A percentile compares a stretch with the other conserved stretches of the same genome.
Conservation (phyloP, 2,113 vertebrate genomes). For the Illadopsis cleaveri region DNA sequence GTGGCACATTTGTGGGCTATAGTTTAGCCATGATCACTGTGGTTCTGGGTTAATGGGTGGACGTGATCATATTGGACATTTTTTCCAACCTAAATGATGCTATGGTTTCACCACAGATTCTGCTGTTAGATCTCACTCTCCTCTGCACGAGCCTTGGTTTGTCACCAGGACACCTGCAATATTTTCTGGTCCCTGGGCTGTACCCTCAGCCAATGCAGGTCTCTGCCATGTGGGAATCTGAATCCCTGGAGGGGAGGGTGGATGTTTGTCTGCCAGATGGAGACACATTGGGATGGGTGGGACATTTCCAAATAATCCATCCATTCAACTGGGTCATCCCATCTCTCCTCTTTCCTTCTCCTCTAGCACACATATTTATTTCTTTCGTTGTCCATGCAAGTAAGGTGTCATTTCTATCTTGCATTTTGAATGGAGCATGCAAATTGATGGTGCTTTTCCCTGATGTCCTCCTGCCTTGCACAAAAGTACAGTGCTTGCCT, state of each 20-base stretch:
- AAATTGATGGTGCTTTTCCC: neutral
- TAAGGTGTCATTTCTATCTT: neutral
- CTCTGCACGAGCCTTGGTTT: neutral
- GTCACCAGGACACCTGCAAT: neutral
- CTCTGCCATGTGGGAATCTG: neutral
- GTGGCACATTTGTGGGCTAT: neutral
- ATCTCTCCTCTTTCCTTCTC: neutral
- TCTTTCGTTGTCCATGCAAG: neutral
- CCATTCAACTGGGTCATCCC: neutral
- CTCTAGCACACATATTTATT: neutral
- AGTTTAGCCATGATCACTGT: neutral
- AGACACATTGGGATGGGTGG: neutral
- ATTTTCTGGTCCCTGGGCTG: neutral
- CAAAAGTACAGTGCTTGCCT: neutral
- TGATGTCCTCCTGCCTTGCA: neutral
- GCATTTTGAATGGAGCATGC: neutral
- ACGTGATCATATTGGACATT: accelerated
- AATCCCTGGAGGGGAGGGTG: neutral
- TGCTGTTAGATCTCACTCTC: neutral
- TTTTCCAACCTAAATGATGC: neutral
- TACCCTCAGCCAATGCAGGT: neutral
- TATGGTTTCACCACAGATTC: neutral
- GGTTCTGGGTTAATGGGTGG: neutral
- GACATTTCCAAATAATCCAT: neutral
- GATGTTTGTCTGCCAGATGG: neutral